Conservation (phyloP, 2,888 invertebrate genomes). For the Sussaba pulchella region DNA sequence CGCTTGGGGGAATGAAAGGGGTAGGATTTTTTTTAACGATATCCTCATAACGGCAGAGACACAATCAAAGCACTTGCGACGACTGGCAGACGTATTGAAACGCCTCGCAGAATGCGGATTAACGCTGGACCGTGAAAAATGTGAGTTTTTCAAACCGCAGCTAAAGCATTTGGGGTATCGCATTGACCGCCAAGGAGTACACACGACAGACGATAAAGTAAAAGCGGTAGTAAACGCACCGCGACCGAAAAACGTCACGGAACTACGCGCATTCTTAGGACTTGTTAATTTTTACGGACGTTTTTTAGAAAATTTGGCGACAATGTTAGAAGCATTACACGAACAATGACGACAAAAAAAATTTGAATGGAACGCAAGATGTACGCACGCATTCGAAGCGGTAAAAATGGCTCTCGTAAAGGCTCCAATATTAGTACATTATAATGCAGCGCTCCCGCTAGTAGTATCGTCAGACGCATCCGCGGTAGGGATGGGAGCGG, state of each 20-base stretch:
- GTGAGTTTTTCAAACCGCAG: conserved; percentile 71
- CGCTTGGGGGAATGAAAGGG: conserved; percentile 72
- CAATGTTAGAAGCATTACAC: conserved; percentile 73
- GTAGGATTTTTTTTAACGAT: conserved; percentile 73
- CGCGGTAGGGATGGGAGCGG: conserved; percentile 6
- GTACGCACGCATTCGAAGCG: conserved; percentile 2
- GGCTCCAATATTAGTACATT: conserved; percentile 14
- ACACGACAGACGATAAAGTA: conserved; percentile 42
- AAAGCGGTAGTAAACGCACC: conserved; percentile 61
- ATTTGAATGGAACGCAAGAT: conserved; percentile 8
- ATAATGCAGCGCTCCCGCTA: conserved; percentile 13
- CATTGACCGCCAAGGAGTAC: conserved; percentile 37
- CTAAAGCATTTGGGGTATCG: conserved; percentile 75
- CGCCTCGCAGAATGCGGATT: conserved; percentile 71
- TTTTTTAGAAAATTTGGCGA: conserved; percentile 74
- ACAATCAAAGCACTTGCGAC: conserved; percentile 68
- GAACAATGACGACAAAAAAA: conserved; percentile 65
- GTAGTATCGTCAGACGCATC: conserved; percentile 20
- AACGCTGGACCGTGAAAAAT: conserved; percentile 72
- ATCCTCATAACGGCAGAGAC: conserved; percentile 72
- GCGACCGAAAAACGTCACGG: conserved; percentile 70
- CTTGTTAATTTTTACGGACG: conserved; percentile 77
- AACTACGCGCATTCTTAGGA: conserved; percentile 74
- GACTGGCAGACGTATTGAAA: conserved; percentile 70
- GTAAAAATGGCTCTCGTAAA: not conserved